Percentiles rank a stretch among this genome's conserved stretches.
These are phyloP conservation scores for Columba guinea DNA, from an alignment of 2,797 vertebrate species.

Conservation along the genomic window DNA sequence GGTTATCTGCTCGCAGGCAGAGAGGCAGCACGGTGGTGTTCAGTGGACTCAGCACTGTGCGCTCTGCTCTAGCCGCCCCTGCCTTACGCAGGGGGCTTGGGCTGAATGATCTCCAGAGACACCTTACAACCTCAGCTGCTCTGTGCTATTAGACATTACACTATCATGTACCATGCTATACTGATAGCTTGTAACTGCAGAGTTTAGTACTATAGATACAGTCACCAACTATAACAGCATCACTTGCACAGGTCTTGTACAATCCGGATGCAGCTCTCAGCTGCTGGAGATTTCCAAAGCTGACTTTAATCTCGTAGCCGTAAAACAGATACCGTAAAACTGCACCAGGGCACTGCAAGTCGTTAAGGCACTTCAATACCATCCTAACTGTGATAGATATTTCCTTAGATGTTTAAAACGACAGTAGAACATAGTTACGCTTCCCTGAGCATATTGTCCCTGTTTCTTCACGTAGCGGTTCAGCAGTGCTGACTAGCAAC, in stretches of 20 bases:
- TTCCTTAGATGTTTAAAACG: background rate
- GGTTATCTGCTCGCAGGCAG: background rate
- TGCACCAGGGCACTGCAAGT: background rate
- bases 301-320: background rate
- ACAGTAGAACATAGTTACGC: background rate
- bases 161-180: fast-evolving
- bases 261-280: too few species aligned
- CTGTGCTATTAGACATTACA: fast-evolving
- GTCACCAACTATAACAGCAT: background rate
- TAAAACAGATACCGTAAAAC: background rate
- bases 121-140: too few species aligned
- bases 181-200: fast-evolving
- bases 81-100: too few species aligned
- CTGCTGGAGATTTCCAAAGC: background rate
- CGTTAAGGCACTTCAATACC: background rate
- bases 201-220: background rate
- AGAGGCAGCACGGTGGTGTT: background rate
- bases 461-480: background rate
- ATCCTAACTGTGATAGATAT: fast-evolving
- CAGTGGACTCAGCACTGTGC: fast-evolving
- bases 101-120: background rate
- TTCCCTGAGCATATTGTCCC: background rate
- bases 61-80: background rate
- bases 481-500: background rate
- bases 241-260: background rate